These are phyloP conservation scores for Tuta absoluta DNA, from an alignment of 2,888 invertebrate genomes.

Conservation along the genomic window DNA sequence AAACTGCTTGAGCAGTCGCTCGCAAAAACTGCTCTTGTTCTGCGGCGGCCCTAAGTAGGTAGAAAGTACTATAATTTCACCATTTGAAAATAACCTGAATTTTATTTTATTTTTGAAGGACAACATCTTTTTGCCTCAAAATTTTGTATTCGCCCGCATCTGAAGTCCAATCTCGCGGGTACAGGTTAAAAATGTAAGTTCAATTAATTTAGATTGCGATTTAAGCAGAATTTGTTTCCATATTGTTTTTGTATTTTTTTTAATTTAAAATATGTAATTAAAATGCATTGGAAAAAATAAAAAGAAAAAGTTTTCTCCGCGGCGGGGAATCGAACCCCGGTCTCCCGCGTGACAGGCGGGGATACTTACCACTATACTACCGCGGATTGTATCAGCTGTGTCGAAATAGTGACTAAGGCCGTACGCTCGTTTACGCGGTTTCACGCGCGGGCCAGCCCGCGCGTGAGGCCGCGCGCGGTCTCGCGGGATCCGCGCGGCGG, in stretches of 20 bases:
- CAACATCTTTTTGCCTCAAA: too few species aligned
- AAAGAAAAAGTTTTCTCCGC: conserved; percentile 50
- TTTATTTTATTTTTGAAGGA: too few species aligned
- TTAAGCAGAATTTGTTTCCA: neutral
- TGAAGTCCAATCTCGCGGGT: neutral
- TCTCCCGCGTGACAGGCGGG: conserved; percentile 83
- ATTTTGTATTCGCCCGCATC: neutral
- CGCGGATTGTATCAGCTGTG: conserved; percentile 54
- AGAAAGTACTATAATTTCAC: too few species aligned
- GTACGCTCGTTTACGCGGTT: too few species aligned
- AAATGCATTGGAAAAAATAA: neutral
- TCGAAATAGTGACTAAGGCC: neutral
- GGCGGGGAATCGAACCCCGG: conserved; percentile 82
- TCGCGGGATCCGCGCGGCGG: too few species aligned
- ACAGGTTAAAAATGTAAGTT: neutral
- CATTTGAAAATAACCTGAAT: too few species aligned
- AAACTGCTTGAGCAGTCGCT: too few species aligned
- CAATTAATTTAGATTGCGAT: conserved; percentile 8
- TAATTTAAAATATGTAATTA: neutral
- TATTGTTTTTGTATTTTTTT: neutral
- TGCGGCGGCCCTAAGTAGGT: too few species aligned
- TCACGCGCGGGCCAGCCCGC: too few species aligned
- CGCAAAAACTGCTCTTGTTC: too few species aligned
- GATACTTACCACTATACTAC: conserved; percentile 82
- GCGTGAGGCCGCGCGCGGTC: too few species aligned